Evolutionary conservation across 92 coral and sea anemone genomes (phyloP).

Genomic region (Epizoanthus illoricatus): DNA sequence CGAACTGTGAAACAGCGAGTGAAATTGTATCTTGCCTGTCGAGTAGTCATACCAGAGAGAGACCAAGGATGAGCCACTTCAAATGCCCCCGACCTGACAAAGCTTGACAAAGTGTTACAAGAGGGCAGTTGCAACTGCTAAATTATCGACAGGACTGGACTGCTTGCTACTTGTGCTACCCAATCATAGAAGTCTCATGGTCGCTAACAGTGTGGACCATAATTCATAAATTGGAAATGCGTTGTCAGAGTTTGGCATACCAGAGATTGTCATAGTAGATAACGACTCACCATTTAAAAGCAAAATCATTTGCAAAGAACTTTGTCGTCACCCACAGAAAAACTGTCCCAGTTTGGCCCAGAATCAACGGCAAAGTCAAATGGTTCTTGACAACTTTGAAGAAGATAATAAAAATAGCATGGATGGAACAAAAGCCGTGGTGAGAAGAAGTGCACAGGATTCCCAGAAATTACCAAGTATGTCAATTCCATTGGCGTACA

Average conservation of each 20-base stretch:
- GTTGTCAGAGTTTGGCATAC: conserved; percentile 35
- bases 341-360: conserved; percentile 41
- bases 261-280: conserved; percentile 24
- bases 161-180: too few species aligned
- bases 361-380: conserved; percentile 42
- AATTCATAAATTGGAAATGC: conserved; percentile 31
- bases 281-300: conserved; percentile 47
- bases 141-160: too few species aligned
- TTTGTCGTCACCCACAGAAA: conserved; percentile 37
- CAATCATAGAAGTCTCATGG: too few species aligned
- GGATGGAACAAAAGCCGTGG: neutral
- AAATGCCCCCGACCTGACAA: conserved; percentile 34
- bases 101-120: neutral
- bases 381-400: conserved; percentile 30
- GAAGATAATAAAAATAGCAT: conserved; percentile 20
- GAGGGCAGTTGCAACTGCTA: too few species aligned
- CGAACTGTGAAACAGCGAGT: neutral
- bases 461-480: conserved; percentile 33
- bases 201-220: neutral
- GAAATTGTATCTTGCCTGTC: conserved; percentile 16
- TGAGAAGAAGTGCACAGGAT: conserved; percentile 20
- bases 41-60: conserved; percentile 13
- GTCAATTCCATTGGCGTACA: conserved; percentile 41
- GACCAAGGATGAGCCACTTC: conserved; percentile 25
- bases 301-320: conserved; percentile 6